phyloP scores from a whole-genome alignment of 2,113 vertebrate genomes.

The Microcebus murinus region DNA sequence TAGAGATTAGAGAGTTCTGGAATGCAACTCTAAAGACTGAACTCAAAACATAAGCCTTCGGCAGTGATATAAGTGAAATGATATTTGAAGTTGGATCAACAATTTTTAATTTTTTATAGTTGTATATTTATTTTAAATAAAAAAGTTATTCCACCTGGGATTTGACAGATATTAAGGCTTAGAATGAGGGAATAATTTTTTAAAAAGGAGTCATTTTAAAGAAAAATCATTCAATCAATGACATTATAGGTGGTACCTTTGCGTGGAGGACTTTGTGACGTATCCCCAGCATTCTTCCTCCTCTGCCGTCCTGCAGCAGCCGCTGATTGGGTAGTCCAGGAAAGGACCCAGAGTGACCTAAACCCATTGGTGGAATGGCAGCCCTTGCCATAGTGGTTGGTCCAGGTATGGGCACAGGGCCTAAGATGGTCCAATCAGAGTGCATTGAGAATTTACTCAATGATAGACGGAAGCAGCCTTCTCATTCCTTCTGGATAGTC shows the following conservation, averaged over 20 bases:
- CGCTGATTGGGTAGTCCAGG: background rate
- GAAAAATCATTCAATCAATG: background rate
- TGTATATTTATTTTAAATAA: constrained; percentile 29
- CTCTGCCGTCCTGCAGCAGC: background rate
- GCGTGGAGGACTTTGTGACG: background rate
- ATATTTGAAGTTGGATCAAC: background rate
- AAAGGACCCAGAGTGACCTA: background rate
- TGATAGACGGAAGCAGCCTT: background rate
- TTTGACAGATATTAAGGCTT: constrained; percentile 8
- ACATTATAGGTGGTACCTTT: background rate
- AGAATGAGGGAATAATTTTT: background rate
- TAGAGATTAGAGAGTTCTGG: constrained; percentile 30
- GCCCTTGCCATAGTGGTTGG: background rate
- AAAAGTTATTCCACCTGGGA: background rate
- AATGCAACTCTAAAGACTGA: background rate
- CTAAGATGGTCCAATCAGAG: background rate
- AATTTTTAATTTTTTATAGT: background rate
- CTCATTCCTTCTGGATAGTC: background rate
- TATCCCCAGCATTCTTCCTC: fast-evolving
- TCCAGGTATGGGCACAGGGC: background rate
- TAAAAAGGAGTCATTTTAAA: background rate
- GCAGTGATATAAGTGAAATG: background rate
- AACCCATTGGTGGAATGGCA: background rate
- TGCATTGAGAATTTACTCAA: background rate
- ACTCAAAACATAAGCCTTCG: constrained; percentile 4